Evolutionary conservation across 2,797 vertebrate genomes (phyloP).

Genomic region (Argya squamiceps): DNA sequence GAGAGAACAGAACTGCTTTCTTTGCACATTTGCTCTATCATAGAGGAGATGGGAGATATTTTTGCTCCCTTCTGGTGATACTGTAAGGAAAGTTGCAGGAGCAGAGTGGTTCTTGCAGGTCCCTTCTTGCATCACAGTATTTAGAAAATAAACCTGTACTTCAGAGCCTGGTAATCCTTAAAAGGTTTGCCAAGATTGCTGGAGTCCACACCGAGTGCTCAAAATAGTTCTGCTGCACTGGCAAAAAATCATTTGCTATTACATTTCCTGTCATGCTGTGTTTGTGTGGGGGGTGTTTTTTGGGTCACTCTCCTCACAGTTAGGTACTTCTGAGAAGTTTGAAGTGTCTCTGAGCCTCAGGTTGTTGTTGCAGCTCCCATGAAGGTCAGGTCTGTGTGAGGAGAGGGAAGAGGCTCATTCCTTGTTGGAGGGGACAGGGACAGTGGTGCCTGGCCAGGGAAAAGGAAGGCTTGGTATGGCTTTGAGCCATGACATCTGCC

Average conservation of each 20-base stretch:
- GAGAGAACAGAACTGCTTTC: not conserved
- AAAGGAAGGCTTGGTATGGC: not conserved
- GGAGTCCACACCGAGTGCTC: not conserved
- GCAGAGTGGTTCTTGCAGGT: not conserved
- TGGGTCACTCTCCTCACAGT: not conserved
- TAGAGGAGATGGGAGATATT: not conserved
- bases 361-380: not conserved
- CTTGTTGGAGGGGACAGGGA: not conserved
- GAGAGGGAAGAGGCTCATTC: not conserved
- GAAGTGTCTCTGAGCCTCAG: not conserved
- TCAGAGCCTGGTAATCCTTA: not conserved
- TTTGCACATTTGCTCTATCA: not conserved
- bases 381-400: fast-evolving
- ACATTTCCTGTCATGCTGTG: not conserved
- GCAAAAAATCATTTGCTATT: not conserved
- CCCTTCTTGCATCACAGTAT: not conserved
- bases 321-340: not conserved
- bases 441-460: not conserved
- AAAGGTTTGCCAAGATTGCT: not conserved
- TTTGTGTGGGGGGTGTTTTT: not conserved
- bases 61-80: not conserved
- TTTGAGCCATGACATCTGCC: not conserved
- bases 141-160: not conserved
- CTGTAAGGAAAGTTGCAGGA: not conserved
- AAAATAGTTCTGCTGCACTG: not conserved